phyloP scores from a whole-genome alignment of 1,140 invertebrate genomes.

The Halictus rubicundus region DNA sequence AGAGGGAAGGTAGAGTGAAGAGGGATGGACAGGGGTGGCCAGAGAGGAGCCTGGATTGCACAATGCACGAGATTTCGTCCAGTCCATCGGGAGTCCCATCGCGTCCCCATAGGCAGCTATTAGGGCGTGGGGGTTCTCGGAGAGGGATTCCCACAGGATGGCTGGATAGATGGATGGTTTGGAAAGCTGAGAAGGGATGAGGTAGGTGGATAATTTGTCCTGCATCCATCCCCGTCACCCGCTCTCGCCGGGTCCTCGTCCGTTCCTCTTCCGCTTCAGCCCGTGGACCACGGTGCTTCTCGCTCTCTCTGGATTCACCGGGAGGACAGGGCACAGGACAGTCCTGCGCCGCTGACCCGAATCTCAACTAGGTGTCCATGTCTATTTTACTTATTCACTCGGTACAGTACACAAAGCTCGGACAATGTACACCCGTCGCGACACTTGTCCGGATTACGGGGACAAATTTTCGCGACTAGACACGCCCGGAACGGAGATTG shows the following conservation, averaged over 20 bases:
- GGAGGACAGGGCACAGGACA: slow-evolving; percentile 33
- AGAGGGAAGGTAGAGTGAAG: slow-evolving; percentile 22
- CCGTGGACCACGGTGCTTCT: slow-evolving; percentile 9
- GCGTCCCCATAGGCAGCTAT: slow-evolving; percentile 70
- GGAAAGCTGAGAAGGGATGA: slow-evolving; percentile 58
- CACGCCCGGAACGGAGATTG: neutral
- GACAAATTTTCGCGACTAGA: neutral
- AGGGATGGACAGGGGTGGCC: slow-evolving; percentile 22
- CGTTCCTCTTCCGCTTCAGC: slow-evolving; percentile 1
- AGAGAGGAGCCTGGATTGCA: slow-evolving; percentile 50
- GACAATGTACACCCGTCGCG: slow-evolving; percentile 5
- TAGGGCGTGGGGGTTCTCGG: slow-evolving; percentile 60
- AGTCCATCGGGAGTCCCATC: slow-evolving; percentile 70
- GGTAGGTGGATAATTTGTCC: slow-evolving; percentile 75
- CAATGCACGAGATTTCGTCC: slow-evolving; percentile 74
- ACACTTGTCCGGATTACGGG: neutral
- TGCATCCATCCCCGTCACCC: slow-evolving; percentile 49
- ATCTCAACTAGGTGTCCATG: slow-evolving; percentile 73
- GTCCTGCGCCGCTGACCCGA: slow-evolving; percentile 71
- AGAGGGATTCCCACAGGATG: slow-evolving; percentile 50
- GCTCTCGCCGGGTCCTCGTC: slow-evolving; percentile 6
- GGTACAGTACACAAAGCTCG: neutral
- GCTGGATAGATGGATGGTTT: slow-evolving; percentile 50
- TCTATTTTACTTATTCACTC: slow-evolving; percentile 53
- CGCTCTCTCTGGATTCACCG: slow-evolving; percentile 13